These are phyloP conservation scores for Cyphomyrmex costatus DNA, from an alignment of 1,140 invertebrate genomes.

Conservation along the genomic window DNA sequence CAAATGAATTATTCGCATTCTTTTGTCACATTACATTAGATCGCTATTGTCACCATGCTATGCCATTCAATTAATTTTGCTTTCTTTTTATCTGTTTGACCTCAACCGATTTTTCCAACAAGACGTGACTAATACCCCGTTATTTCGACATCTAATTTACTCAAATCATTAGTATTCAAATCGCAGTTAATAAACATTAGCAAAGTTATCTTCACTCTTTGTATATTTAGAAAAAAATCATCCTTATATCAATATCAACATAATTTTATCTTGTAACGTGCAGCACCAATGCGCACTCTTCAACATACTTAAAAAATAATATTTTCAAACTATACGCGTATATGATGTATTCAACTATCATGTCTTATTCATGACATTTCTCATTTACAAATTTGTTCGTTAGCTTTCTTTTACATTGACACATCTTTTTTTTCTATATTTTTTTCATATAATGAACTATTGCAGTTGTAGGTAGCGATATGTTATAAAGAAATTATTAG, in stretches of 20 bases:
- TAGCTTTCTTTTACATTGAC: slow-evolving; percentile 44
- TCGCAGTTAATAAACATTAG: neutral
- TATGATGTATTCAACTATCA: slow-evolving; percentile 20
- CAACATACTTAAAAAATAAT: neutral
- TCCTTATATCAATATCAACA: neutral
- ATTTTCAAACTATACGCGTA: neutral
- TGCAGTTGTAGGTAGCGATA: slow-evolving; percentile 32
- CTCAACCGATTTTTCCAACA: slow-evolving; percentile 21
- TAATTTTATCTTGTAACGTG: slow-evolving; percentile 4
- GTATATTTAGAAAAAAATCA: neutral
- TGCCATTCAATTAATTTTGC: slow-evolving; percentile 49
- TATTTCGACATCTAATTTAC: slow-evolving; percentile 13
- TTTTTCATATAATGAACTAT: slow-evolving; percentile 39
- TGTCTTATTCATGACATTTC: slow-evolving; percentile 16
- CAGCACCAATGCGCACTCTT: neutral
- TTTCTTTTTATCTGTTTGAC: slow-evolving; percentile 35
- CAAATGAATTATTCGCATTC: slow-evolving; percentile 58
- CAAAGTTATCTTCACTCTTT: neutral
- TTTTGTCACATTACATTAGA: slow-evolving; percentile 26
- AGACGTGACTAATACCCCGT: slow-evolving; percentile 17
- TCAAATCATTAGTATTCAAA: neutral
- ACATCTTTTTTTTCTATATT: slow-evolving; percentile 44
- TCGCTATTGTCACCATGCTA: slow-evolving; percentile 25
- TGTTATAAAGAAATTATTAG: slow-evolving; percentile 13
- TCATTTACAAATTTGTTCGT: slow-evolving; percentile 20